Base-by-base conservation (phyloP, 2,888 invertebrate genomes). In the Pandemis cinnamomeana region DNA sequence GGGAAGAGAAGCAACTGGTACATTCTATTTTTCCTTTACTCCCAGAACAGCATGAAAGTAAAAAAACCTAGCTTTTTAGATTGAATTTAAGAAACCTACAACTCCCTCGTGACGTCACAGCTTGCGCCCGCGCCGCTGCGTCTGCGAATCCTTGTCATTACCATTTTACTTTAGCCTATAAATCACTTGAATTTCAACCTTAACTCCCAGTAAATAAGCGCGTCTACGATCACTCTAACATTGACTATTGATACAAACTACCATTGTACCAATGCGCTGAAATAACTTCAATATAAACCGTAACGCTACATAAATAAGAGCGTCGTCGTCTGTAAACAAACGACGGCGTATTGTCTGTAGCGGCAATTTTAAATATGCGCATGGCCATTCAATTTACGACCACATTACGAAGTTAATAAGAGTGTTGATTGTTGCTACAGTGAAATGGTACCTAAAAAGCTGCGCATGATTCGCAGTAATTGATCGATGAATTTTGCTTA, bases 41-140 rank as follows among this genome's bases (percentile, higher is more conserved):
- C 20, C 20, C 20, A 20, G 20, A 20, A 0, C 20, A 20, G 20
- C 20, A 20, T 20, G 20, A 1, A 20, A 20, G 20, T 20, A 20
- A 20, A 20, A 27, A 36, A 36, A 36, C 27, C 27, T 36, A 36
- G 27, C 27, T 36, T 36, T 36, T 36, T 36, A 36, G 27, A 36
- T 36, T 36, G 2, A 2, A 36, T 36, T 36, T 36, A 36, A 36
- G 2, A 36, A 36, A 27, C 10, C 58, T 27, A 58, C 11, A 58
- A 58, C 27, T 58, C 58, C 8, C 58, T 20, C 5, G 10, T 10
- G 4, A 61, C 61, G 42, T 61, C 61, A 41, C n/a, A 55, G 0
- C 48, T 10, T 53, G 58, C 27, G 27, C 61, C 61, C 61, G 61
- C 61, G 61, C 61, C 61, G 42, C n/a, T 6, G 41, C 13, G 61